Percentiles rank a stretch among this genome's conserved stretches.
Conservation (phyloP, 1,140 invertebrate species). For the Drusus annulatus region DNA sequence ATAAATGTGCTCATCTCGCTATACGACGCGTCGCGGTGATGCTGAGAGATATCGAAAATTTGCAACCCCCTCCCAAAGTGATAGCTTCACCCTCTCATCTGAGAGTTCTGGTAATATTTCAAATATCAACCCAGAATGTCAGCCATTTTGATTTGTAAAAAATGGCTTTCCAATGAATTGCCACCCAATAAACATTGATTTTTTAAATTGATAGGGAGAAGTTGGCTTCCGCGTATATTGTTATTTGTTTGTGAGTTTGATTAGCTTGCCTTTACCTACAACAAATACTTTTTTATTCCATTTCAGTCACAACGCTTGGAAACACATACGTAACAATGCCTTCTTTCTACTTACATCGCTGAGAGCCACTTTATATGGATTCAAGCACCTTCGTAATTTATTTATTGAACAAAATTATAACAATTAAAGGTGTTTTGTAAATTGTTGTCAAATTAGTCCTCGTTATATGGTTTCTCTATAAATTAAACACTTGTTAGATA, state of each 20-base stretch:
- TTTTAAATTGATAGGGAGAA: slow-evolving; percentile 24
- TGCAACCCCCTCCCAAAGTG: slow-evolving; percentile 26
- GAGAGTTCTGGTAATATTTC: slow-evolving; percentile 35
- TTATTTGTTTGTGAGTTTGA: neutral
- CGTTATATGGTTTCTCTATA: neutral
- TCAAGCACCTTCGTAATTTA: too few relatives aligned
- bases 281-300: neutral
- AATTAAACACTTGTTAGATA: slow-evolving; percentile 12
- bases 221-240: too few relatives aligned
- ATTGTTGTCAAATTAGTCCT: too few relatives aligned
- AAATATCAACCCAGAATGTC: slow-evolving; percentile 26
- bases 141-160: slow-evolving; percentile 34
- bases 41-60: slow-evolving; percentile 54
- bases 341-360: too few relatives aligned
- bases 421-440: too few relatives aligned
- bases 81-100: slow-evolving; percentile 23
- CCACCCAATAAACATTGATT: slow-evolving; percentile 26
- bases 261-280: neutral
- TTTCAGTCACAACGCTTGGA: too few relatives aligned
- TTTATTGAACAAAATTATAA: too few relatives aligned
- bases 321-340: too few relatives aligned
- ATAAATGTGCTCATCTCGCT: slow-evolving; percentile 57
- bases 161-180: slow-evolving; percentile 38
- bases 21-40: slow-evolving; percentile 33
- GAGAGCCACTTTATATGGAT: too few relatives aligned